These are phyloP conservation scores for Acanthosepion lycidas DNA, from an alignment of 2,888 invertebrate genomes.

Conservation along the genomic window DNA sequence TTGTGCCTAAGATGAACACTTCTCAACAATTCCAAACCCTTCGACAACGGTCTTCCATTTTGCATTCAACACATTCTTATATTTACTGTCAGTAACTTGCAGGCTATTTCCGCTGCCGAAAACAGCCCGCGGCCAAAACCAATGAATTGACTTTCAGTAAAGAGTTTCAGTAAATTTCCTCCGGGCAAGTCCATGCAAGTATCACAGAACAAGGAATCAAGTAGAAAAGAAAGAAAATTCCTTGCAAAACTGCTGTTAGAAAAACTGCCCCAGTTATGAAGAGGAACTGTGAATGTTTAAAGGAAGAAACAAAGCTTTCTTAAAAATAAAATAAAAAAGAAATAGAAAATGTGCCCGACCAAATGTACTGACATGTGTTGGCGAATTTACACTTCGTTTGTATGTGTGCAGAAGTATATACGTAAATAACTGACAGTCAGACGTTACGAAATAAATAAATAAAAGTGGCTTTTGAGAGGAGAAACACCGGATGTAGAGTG, in stretches of 20 bases:
- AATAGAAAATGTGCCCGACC: no score
- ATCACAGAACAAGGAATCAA: not conserved
- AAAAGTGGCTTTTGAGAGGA: no score
- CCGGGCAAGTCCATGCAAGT: not conserved
- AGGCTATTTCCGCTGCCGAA: conserved; percentile 20
- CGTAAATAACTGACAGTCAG: not conserved
- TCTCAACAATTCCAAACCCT: not conserved
- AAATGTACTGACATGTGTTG: not conserved
- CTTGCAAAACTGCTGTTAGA: not conserved
- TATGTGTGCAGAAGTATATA: not conserved
- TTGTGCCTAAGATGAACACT: not conserved
- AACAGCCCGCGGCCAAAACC: conserved; percentile 14
- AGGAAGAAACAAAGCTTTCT: not conserved
- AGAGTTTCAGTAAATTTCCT: conserved; percentile 14
- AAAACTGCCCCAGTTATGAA: not conserved
- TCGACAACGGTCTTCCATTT: not conserved
- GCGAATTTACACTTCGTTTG: not conserved
- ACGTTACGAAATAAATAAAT: no score
- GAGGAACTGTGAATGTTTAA: not conserved
- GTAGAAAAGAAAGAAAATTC: not conserved
- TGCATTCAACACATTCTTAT: conserved; percentile 20
- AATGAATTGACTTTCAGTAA: not conserved
- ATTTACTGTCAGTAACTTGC: not conserved
- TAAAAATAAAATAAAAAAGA: no score
- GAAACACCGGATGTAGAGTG: no score